Evolutionary conservation across 1,140 invertebrate species (phyloP).

Genomic region (Galendromus occidentalis): DNA sequence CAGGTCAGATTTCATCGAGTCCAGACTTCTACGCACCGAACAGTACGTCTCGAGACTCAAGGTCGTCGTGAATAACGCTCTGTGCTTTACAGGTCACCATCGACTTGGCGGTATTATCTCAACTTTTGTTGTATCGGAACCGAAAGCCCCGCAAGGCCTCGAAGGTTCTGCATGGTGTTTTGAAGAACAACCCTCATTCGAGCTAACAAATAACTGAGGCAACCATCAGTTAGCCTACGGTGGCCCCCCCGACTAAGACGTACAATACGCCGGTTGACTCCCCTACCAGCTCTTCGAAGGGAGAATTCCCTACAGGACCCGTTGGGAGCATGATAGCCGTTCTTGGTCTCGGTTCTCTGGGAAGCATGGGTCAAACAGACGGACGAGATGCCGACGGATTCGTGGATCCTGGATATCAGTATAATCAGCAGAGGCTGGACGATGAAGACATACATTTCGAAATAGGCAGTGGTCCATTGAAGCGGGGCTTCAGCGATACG

Average conservation of each 20-base stretch:
- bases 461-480: neutral
- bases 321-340: too few species aligned
- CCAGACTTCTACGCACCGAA: conserved; percentile 20
- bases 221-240: conserved; percentile 3
- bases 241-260: neutral
- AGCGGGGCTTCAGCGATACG: conserved; percentile 6
- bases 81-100: conserved; percentile 34
- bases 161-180: neutral
- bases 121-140: conserved; percentile 41
- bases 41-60: too few species aligned
- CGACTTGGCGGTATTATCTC: conserved; percentile 57
- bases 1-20: conserved; percentile 41
- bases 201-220: neutral
- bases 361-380: too few species aligned
- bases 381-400: too few species aligned
- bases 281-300: neutral
- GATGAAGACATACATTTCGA: too few species aligned
- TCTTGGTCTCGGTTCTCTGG: too few species aligned
- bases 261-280: conserved; percentile 1
- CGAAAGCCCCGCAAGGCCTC: neutral
- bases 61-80: too few species aligned
- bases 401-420: too few species aligned
- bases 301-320: too few species aligned
- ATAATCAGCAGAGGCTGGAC: too few species aligned
- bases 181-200: neutral